Evolutionary conservation across 1,140 invertebrate species (phyloP), one percentile per base, ranked within the genome.

Genomic region (Diprion similis): DNA sequence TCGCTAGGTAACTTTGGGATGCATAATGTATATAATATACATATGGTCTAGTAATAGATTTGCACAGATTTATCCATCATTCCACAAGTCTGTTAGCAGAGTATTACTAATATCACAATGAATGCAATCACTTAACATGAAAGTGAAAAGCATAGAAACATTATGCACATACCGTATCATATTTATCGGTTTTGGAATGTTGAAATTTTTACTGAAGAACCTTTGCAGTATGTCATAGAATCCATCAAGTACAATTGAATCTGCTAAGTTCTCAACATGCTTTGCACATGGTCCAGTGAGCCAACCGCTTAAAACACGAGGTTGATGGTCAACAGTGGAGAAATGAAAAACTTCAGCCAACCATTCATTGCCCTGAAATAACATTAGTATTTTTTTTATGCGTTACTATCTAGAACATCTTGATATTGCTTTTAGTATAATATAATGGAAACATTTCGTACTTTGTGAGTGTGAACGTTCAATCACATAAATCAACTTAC

Each of bases 231-330:
- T 79, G 71, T 84, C 83, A 75, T 86, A 80, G 17, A 88, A 84
- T 73, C 89, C 88, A 65, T 84, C 82, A 1, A 82, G 81, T 0
- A 92, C 85, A 37, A 88, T 81, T 19, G 85, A 83, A 59, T 89
- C 85, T 8, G 86, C 86, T 10, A 90, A 80, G 13, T 84, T 85
- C 78, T 93, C 92, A 84, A 92, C 90, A 70, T 89, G 78, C 75
- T 85, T 85, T 1, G 91, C 90, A 17, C 89, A 86, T 3, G 87
- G 82, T 2, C 91, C 91, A 70, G 89, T 88, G n/a, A 91, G 86
- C 91, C 91, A 92, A 1, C 88, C 93, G 81, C 92, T 88, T 8
- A 97, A 84, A 4, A 95, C 80, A 80, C 92, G 90, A 1, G 93
- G 90, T 74, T 93, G 91, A 76, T 92, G 87, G 72, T 91, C 89